These are phyloP conservation scores for Cottoperca gobio DNA, from an alignment of 2,797 vertebrate species.

Conservation along the genomic window DNA sequence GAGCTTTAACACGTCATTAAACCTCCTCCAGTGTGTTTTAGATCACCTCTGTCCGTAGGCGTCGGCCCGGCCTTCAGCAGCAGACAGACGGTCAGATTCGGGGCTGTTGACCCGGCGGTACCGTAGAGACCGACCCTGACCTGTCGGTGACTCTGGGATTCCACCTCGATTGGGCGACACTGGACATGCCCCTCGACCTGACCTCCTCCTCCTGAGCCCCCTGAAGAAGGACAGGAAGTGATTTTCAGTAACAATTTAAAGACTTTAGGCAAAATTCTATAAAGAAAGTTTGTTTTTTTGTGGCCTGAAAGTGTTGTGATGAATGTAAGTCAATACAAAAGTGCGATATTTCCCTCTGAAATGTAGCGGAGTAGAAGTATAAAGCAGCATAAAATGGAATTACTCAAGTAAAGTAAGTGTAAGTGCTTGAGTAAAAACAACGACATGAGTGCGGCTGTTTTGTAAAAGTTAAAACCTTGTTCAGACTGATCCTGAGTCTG, in stretches of 20 bases:
- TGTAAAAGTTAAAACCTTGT: conserved; percentile 81
- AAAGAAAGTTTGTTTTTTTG: background rate
- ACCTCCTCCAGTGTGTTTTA: background rate
- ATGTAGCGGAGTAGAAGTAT: background rate
- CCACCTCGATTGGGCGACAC: conserved; percentile 88
- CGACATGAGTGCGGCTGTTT: background rate
- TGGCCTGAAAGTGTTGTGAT: background rate
- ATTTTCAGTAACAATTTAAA: background rate
- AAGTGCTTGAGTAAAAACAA: background rate
- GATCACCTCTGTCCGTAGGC: conserved; percentile 90
- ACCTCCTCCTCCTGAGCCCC: conserved; percentile 91
- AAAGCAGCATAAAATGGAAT: background rate
- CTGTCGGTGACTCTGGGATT: conserved; percentile 90
- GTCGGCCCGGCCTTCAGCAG: conserved; percentile 90
- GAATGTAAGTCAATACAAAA: too few species aligned
- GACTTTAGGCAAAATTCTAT: background rate
- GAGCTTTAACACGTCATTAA: background rate
- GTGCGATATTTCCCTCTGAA: background rate
- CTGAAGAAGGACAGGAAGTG: conserved; percentile 63
- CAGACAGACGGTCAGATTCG: conserved; percentile 94
- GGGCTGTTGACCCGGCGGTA: conserved; percentile 95
- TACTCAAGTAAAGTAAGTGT: background rate
- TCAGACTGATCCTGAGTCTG: conserved; percentile 98
- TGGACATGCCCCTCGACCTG: conserved; percentile 87
- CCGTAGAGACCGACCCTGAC: conserved; percentile 90